A percentile compares a stretch with the other conserved stretches of the same genome.
Conservation (phyloP, 2,113 vertebrate genomes). For the Proterorhinus semilunaris region DNA sequence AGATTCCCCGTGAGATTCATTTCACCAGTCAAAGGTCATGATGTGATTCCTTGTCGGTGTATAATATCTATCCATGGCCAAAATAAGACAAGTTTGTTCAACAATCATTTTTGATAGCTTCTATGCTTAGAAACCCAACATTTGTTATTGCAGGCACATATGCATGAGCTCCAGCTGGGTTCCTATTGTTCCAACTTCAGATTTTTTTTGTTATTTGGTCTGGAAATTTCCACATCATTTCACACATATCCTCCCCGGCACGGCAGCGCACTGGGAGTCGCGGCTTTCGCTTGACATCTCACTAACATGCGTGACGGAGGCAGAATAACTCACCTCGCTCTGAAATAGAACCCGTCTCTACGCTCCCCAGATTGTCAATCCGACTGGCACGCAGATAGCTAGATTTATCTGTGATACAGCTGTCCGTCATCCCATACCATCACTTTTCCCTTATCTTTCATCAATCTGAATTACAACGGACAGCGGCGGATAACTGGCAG, state of each 20-base stretch:
- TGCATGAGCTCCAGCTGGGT: conserved; percentile 15
- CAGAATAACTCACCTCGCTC: conserved; percentile 58
- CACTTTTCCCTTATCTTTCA: conserved; percentile 62
- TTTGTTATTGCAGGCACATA: conserved; percentile 1
- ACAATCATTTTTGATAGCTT: too few species aligned
- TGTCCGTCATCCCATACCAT: conserved; percentile 69
- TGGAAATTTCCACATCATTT: conserved; percentile 62
- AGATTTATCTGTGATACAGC: conserved; percentile 66
- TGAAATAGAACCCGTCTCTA: conserved; percentile 52
- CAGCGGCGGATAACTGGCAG: conserved; percentile 52
- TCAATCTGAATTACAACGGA: conserved; percentile 67
- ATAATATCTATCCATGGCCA: too few species aligned
- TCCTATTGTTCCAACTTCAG: conserved; percentile 30
- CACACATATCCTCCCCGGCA: conserved; percentile 42
- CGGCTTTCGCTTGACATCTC: conserved; percentile 60
- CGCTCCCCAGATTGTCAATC: conserved; percentile 55
- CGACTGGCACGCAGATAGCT: conserved; percentile 48
- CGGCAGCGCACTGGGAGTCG: conserved; percentile 26
- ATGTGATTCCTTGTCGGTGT: too few species aligned
- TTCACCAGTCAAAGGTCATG: too few species aligned
- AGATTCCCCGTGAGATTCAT: too few species aligned
- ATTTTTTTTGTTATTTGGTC: conserved; percentile 45
- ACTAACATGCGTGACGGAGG: conserved; percentile 67
- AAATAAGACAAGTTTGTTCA: too few species aligned
- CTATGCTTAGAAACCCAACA: background rate